These are phyloP conservation scores for Datnioides undecimradiatus DNA, from an alignment of 2,113 vertebrate genomes.

Conservation along the genomic window DNA sequence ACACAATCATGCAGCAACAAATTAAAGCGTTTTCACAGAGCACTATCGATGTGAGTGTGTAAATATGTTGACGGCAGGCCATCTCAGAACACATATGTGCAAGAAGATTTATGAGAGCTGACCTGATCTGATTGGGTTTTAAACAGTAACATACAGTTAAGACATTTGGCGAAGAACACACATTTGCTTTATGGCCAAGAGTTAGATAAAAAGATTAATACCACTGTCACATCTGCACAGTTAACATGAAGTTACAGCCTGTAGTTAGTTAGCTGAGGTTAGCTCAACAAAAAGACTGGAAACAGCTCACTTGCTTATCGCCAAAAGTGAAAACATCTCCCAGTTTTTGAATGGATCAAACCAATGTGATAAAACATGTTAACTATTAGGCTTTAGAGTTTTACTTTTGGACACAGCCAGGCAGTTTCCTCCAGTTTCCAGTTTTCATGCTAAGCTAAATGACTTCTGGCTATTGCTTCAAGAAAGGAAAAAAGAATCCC, in stretches of 20 bases:
- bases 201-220: neutral
- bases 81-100: neutral
- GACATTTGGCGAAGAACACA: neutral
- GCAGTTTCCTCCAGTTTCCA: too few relatives aligned
- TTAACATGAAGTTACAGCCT: neutral
- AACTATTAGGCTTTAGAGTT: too few relatives aligned
- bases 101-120: neutral
- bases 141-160: neutral
- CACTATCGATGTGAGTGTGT: neutral
- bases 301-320: neutral
- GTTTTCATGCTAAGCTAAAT: too few relatives aligned
- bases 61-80: neutral
- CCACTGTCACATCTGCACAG: neutral
- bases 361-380: neutral
- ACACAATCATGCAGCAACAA: constrained; percentile 25
- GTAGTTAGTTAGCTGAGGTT: too few relatives aligned
- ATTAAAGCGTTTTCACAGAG: constrained; percentile 21
- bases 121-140: neutral
- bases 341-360: neutral
- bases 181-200: neutral
- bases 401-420: too few relatives aligned
- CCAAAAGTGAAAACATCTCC: neutral
- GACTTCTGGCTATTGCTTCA: too few relatives aligned
- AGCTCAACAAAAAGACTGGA: neutral
- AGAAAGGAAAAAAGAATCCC: neutral